phyloP scores from a whole-genome alignment of 1,140 invertebrate genomes.

The Ylistrum balloti region DNA sequence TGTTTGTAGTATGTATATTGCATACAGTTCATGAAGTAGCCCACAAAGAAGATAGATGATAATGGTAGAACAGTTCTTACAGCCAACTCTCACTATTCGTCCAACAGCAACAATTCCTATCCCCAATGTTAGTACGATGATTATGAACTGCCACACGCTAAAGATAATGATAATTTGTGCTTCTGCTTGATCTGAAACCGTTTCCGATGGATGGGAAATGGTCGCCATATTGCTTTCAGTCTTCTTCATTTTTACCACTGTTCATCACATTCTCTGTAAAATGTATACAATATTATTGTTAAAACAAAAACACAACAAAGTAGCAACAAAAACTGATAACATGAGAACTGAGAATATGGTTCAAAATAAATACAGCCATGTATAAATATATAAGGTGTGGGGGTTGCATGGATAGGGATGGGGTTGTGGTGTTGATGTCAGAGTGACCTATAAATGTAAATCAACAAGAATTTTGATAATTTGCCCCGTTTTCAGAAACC shows the following conservation, averaged over 20 bases:
- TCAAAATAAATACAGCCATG: too few relatives aligned
- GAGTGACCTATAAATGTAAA: too few relatives aligned
- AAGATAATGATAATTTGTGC: background rate
- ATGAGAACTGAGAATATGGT: too few relatives aligned
- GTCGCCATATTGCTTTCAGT: background rate
- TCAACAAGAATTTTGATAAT: too few relatives aligned
- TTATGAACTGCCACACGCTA: background rate
- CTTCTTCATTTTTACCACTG: too few relatives aligned
- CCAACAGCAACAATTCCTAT: background rate
- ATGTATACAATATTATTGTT: too few relatives aligned
- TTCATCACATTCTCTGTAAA: background rate
- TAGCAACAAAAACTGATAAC: too few relatives aligned
- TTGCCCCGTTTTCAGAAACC: too few relatives aligned
- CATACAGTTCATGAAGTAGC: background rate
- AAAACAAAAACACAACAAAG: too few relatives aligned
- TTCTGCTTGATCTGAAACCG: background rate
- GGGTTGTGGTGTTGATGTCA: too few relatives aligned
- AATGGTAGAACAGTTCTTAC: background rate
- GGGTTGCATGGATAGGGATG: too few relatives aligned
- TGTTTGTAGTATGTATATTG: conserved; percentile 4
- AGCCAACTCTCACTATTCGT: background rate
- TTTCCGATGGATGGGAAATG: background rate
- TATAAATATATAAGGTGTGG: too few relatives aligned
- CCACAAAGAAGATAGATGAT: background rate
- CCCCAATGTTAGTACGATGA: background rate